These are phyloP conservation scores for Heliconius nattereri DNA, from an alignment of 1,140 invertebrate genomes.

Conservation along the genomic window DNA sequence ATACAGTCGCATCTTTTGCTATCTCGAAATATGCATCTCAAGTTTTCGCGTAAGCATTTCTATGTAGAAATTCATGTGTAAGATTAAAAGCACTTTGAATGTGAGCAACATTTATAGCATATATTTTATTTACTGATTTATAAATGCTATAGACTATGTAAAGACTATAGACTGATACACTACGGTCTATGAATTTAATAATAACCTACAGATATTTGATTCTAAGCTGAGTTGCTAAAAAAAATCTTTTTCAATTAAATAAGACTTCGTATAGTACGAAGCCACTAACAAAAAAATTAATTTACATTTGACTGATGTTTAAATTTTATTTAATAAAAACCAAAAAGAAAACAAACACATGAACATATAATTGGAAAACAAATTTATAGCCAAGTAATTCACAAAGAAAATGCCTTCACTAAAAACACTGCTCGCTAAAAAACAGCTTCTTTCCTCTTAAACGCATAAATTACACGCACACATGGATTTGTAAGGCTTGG, in stretches of 20 bases:
- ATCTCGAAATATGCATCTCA: slow-evolving; percentile 13
- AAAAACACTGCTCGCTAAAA: slow-evolving; percentile 24
- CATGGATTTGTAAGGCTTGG: slow-evolving; percentile 46
- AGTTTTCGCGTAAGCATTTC: slow-evolving; percentile 12
- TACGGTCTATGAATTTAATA: no score
- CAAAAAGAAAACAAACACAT: not conserved
- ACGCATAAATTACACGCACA: slow-evolving; percentile 56
- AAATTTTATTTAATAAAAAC: not conserved
- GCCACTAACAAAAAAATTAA: no score
- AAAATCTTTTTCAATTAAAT: no score
- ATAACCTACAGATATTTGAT: no score
- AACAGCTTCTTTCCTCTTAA: slow-evolving; percentile 36
- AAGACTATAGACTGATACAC: not conserved
- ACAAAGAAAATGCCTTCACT: slow-evolving; percentile 29
- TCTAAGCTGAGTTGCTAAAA: no score
- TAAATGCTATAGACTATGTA: not conserved
- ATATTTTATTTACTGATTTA: slow-evolving; percentile 2
- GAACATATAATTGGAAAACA: not conserved
- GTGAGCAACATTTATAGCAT: not conserved
- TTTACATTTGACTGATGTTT: no score
- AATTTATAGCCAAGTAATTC: not conserved
- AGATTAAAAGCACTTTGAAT: slow-evolving; percentile 11
- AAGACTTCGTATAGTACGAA: no score
- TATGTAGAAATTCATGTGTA: slow-evolving; percentile 6
- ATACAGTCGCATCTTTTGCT: slow-evolving; percentile 1